Evolutionary conservation across 2,888 invertebrate species (phyloP).

Genomic region (Orchestes rusci): DNA sequence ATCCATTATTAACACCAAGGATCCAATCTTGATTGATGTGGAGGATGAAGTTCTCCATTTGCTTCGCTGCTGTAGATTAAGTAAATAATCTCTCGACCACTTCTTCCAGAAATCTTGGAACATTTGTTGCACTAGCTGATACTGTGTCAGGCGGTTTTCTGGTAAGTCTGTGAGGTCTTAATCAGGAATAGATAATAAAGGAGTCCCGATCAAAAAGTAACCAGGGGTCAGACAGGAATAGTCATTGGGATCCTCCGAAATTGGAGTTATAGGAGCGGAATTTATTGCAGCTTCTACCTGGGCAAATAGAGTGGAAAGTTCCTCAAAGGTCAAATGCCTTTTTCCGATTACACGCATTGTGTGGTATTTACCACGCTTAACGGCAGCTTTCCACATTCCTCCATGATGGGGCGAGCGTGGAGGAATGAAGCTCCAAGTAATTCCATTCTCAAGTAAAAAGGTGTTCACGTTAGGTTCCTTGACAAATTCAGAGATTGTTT

Average conservation of each 20-base stretch:
- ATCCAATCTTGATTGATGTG: no score
- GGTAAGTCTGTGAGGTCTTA: constrained; percentile 8
- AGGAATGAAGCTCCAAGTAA: no score
- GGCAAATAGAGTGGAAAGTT: constrained; percentile 25
- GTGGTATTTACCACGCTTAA: constrained; percentile 31
- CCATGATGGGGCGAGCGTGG: constrained; percentile 31
- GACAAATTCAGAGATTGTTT: no score
- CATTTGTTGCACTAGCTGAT: constrained; percentile 14
- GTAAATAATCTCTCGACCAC: constrained; percentile 18
- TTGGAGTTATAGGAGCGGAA: no score
- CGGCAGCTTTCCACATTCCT: no score
- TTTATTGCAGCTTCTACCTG: no score
- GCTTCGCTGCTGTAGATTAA: constrained; percentile 7
- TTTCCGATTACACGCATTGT: constrained; percentile 26
- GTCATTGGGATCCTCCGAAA: constrained; percentile 13
- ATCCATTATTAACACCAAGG: no score
- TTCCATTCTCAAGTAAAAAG: no score
- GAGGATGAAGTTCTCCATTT: no score
- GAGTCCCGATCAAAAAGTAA: constrained; percentile 21
- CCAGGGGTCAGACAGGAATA: constrained; percentile 21
- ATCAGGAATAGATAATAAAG: constrained; percentile 11
- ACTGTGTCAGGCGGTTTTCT: constrained; percentile 7
- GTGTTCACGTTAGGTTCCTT: no score
- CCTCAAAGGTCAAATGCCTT: constrained; percentile 25
- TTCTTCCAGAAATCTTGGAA: constrained; percentile 12